Evolutionary conservation across 2,888 invertebrate genomes (phyloP).

Genomic region (Clostera curtula): DNA sequence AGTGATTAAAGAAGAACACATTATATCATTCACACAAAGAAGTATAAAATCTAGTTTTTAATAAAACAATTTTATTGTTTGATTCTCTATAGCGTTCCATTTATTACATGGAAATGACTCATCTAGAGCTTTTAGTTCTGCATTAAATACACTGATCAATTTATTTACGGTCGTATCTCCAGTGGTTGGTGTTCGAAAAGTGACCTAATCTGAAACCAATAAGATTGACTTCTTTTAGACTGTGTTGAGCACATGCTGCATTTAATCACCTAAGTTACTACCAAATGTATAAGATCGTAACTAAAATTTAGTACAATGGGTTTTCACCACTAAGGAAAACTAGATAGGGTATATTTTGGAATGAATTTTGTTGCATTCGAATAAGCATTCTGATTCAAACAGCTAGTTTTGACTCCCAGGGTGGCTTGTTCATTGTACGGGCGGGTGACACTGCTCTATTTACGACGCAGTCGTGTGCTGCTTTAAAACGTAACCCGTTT

Average conservation of each 20-base stretch:
- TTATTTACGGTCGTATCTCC: constrained; percentile 35
- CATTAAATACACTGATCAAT: constrained; percentile 45
- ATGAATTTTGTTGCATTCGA: constrained; percentile 13
- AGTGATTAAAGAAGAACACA: too few species aligned
- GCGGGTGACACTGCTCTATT: constrained; percentile 71
- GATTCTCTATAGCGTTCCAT: constrained; percentile 37
- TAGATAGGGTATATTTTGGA: constrained; percentile 14
- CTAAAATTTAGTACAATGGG: constrained; percentile 8
- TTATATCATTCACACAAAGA: constrained; percentile 43
- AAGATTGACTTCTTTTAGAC: too few species aligned
- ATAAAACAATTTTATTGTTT: constrained; percentile 44
- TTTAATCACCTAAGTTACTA: too few species aligned
- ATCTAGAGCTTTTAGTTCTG: constrained; percentile 34
- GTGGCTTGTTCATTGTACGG: constrained; percentile 69
- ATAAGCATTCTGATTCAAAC: constrained; percentile 39
- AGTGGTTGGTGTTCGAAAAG: too few species aligned
- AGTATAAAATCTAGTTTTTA: constrained; percentile 35
- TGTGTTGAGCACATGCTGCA: too few species aligned
- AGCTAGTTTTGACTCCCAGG: constrained; percentile 69
- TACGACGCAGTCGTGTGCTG: constrained; percentile 51
- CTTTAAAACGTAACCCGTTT: constrained; percentile 39
- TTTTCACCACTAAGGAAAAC: constrained; percentile 6
- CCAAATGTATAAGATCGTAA: constrained; percentile 13
- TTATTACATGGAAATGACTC: constrained; percentile 58
- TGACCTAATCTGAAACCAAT: too few species aligned